Conservation (phyloP, 2,113 vertebrate genomes). For the Trematomus loennbergii region DNA sequence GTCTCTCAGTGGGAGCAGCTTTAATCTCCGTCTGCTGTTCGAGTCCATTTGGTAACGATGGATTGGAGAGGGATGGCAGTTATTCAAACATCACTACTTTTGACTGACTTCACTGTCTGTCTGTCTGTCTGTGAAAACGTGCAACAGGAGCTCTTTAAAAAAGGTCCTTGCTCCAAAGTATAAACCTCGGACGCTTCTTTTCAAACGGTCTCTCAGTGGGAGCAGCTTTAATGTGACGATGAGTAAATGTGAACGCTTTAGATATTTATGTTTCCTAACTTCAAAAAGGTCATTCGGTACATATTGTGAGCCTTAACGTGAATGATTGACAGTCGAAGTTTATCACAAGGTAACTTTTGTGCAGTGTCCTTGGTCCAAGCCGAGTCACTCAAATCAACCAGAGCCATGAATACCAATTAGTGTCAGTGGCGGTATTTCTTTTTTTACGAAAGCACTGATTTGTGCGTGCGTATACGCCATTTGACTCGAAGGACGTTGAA, state of each 20-base stretch:
- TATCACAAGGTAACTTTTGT: no score
- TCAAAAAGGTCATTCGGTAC: neutral
- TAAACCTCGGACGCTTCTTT: neutral
- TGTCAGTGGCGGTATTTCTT: conserved; percentile 18
- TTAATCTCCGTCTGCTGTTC: neutral
- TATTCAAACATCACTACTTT: conserved; percentile 23
- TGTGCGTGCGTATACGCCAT: conserved; percentile 23
- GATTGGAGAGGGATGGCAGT: neutral
- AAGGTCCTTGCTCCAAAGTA: conserved; percentile 13
- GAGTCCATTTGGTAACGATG: conserved; percentile 7
- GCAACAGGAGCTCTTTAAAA: conserved; percentile 9
- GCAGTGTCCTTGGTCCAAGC: neutral
- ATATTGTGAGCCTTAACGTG: neutral
- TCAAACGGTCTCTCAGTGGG: conserved; percentile 27
- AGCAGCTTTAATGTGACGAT: neutral
- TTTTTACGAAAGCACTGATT: conserved; percentile 24
- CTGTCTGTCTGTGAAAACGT: conserved; percentile 10
- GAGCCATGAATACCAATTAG: conserved; percentile 22
- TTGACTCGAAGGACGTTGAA: conserved; percentile 35
- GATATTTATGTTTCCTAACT: conserved; percentile 5
- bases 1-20: conserved; percentile 15
- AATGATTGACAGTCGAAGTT: no score
- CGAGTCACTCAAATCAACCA: conserved; percentile 24
- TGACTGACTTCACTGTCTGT: conserved; percentile 41
- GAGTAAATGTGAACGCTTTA: conserved; percentile 35